Conservation (phyloP, 2,113 vertebrate species). For the Toxotes chatareus region DNA sequence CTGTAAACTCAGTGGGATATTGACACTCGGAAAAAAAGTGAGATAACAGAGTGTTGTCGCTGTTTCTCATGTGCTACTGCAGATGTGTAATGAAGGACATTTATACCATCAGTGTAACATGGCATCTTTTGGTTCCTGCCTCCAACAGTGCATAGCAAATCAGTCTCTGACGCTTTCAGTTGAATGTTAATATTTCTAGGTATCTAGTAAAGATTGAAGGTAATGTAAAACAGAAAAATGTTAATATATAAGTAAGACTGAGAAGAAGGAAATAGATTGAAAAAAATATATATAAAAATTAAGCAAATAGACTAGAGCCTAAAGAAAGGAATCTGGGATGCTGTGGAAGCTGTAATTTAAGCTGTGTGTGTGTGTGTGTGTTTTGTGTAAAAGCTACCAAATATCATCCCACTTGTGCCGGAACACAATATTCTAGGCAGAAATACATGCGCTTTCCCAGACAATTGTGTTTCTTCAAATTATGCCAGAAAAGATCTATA, state of each 20-base stretch:
- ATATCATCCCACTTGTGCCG: neutral
- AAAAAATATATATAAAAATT: too few species aligned
- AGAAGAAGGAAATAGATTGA: neutral
- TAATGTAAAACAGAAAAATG: neutral
- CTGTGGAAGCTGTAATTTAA: neutral
- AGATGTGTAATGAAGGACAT: slow-evolving; percentile 41
- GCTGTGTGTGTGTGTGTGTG: neutral
- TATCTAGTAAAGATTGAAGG: neutral
- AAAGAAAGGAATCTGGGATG: neutral
- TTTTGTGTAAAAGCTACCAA: neutral
- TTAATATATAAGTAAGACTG: neutral
- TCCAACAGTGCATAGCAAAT: neutral
- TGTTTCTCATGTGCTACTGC: slow-evolving; percentile 39
- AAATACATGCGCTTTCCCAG: neutral
- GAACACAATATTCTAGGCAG: neutral
- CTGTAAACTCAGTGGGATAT: slow-evolving; percentile 48
- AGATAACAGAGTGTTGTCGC: slow-evolving; percentile 15
- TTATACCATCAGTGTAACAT: slow-evolving; percentile 5
- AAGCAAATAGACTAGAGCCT: neutral
- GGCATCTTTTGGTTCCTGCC: slow-evolving; percentile 24
- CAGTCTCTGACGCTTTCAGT: neutral
- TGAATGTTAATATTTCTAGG: neutral
- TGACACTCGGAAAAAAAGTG: slow-evolving; percentile 34
- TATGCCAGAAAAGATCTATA: neutral
- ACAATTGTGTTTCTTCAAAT: neutral